Evolutionary conservation across 2,113 vertebrate species (phyloP), one percentile per base, ranked within the genome.

Genomic region (Cyprinus carpio): DNA sequence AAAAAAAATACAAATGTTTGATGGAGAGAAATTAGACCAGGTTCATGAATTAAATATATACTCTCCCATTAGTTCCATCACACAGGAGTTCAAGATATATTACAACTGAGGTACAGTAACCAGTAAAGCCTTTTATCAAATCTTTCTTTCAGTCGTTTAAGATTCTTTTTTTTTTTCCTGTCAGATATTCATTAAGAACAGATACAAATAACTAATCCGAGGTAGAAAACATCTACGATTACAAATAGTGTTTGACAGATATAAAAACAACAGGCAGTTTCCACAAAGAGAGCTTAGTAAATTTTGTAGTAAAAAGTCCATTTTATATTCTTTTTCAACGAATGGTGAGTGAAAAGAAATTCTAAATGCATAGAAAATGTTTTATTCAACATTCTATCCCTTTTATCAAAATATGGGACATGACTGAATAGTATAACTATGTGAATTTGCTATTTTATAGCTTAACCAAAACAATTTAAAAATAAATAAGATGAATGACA

Each of bases 21-120:
- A 72, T 58, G 27, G 71, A 46, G 23, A 74, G 23, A 46, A 46
- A 74, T 49, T 49, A 16, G n/a, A 27, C 40, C 23, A 16, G 40
- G 40, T 27, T 46, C n/a, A 75, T 75, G 40, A 75, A 75, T 75
- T 75, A 74, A 74, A 46, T 74, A 74, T 74, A 25, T 74, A 74
- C 40, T 13, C 40, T 46, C 12, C 0, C 40, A 46, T 25, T 25
- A 74, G 37, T 25, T 74, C 20, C 23, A 1, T 46, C 37, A 43
- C 71, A 25, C 20, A 11, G 69, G 34, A 74, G 71, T 43, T 74
- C 37, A 46, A n/a, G 37, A 43, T 25, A 15, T 15, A 74, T 74
- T 74, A 25, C 12, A 15, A 25, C 20, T 74, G 23, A 46, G 1
- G 37, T 46, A 74, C 37, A 74, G 71, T 43, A 46, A 25, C 37